A percentile compares a stretch with the other conserved stretches of the same genome.
Conservation (phyloP, 2,888 invertebrate genomes). For the Plusia festucae region DNA sequence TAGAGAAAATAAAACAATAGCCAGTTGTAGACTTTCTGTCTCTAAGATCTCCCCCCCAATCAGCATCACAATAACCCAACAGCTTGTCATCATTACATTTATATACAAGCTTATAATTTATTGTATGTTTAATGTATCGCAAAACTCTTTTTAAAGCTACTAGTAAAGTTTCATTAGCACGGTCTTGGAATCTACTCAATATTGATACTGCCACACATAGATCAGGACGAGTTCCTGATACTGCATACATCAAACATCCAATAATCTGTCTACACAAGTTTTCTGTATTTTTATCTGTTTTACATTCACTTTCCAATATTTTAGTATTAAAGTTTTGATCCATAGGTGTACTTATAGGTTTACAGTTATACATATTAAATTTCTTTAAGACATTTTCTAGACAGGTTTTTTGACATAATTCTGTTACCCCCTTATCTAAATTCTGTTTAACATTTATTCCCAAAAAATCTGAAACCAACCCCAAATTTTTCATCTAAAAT, state of each 20-base stretch:
- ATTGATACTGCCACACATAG: conserved; percentile 20
- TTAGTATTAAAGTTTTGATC: too few relatives aligned
- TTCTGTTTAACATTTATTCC: too few relatives aligned
- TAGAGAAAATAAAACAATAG: conserved; percentile 17
- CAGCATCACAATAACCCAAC: conserved; percentile 25
- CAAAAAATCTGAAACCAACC: too few relatives aligned
- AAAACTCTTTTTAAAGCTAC: conserved; percentile 42
- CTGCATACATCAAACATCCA: conserved; percentile 32
- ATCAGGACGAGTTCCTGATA: conserved; percentile 32
- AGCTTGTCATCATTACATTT: conserved; percentile 16
- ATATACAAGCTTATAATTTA: conserved; percentile 31
- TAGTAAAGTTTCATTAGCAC: conserved; percentile 34
- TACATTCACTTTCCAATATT: too few relatives aligned
- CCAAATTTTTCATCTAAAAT: too few relatives aligned
- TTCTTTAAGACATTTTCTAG: conserved; percentile 30
- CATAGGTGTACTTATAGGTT: conserved; percentile 27
- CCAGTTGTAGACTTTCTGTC: conserved; percentile 51
- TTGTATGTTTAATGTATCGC: conserved; percentile 35
- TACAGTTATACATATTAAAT: conserved; percentile 39
- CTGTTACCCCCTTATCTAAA: conserved; percentile 20
- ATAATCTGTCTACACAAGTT: conserved; percentile 29
- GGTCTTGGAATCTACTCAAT: conserved; percentile 23
- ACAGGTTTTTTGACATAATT: conserved; percentile 32
- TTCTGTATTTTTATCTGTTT: conserved; percentile 6
- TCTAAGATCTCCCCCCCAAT: conserved; percentile 23